phyloP scores from a whole-genome alignment of 2,888 invertebrate genomes.

The Parnassius orleans region DNA sequence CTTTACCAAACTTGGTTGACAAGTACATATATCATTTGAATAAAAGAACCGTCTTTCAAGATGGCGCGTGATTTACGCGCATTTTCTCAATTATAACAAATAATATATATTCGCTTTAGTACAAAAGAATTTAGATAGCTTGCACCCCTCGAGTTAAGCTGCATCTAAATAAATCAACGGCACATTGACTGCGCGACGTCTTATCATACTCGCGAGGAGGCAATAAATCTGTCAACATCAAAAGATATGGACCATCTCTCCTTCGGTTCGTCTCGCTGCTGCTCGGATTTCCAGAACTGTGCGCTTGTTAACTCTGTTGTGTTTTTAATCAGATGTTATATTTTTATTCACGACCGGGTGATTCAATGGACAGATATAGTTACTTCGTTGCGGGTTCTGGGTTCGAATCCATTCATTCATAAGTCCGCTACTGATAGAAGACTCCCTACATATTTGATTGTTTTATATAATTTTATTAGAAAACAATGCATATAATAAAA shows the following conservation, averaged over 20 bases:
- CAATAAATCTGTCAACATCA: constrained; percentile 33
- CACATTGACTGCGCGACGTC: constrained; percentile 31
- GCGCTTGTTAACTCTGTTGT: constrained; percentile 1
- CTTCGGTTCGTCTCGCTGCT: constrained; percentile 20
- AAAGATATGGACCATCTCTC: constrained; percentile 28
- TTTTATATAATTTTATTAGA: too few relatives aligned
- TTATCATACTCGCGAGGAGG: constrained; percentile 28
- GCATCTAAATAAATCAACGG: constrained; percentile 24
- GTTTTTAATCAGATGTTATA: constrained; percentile 15
- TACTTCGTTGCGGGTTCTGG: too few relatives aligned
- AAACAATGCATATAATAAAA: too few relatives aligned
- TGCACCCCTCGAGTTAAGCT: constrained; percentile 21
- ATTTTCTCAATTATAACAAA: constrained; percentile 8
- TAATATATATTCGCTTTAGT: constrained; percentile 6
- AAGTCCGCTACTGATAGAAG: too few relatives aligned
- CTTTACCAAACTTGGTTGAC: too few relatives aligned
- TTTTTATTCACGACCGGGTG: too few relatives aligned
- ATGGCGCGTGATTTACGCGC: neutral
- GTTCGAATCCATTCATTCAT: too few relatives aligned
- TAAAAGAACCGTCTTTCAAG: neutral
- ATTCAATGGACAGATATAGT: too few relatives aligned
- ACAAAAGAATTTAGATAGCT: constrained; percentile 1
- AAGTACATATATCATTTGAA: neutral
- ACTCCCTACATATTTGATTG: too few relatives aligned
- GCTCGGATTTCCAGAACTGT: constrained; percentile 24